Evolutionary conservation across 1,140 invertebrate genomes (phyloP).

Genomic region (Drosophila mojavensis): DNA sequence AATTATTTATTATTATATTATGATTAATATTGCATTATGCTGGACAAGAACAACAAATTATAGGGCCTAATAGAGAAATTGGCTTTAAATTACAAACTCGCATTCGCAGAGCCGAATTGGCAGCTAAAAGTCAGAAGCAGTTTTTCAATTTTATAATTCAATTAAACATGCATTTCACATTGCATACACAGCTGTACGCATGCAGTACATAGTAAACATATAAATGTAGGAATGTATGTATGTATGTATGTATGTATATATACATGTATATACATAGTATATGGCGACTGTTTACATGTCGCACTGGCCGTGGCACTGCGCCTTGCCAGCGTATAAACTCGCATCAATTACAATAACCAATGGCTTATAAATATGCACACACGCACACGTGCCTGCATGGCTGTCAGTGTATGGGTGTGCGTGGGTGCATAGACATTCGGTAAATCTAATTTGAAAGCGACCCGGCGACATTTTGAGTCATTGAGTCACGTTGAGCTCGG

Average conservation of each 20-base stretch:
- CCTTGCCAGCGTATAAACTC: background rate
- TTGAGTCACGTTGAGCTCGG: background rate
- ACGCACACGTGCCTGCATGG: background rate
- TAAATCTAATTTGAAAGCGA: constrained; percentile 56
- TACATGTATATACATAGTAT: background rate
- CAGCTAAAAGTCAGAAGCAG: background rate
- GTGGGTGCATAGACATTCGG: constrained; percentile 31
- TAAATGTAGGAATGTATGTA: background rate
- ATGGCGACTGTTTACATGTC: background rate
- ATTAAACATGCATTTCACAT: constrained; percentile 11
- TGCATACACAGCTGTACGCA: no score
- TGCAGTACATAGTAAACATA: no score
- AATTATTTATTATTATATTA: no score
- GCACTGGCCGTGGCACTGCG: background rate
- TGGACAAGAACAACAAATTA: no score
- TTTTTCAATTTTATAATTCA: constrained; percentile 28
- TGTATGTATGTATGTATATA: background rate
- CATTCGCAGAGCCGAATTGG: no score
- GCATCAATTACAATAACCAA: constrained; percentile 30
- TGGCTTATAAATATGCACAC: background rate
- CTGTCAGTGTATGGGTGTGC: background rate
- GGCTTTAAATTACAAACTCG: no score
- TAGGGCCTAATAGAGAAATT: no score
- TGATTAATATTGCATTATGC: no score
- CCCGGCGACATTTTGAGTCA: constrained; percentile 23